Evolutionary conservation across 2,797 vertebrate genomes (phyloP), one percentile per base, ranked within the genome.

Genomic region (Neomorphus geoffroyi): DNA sequence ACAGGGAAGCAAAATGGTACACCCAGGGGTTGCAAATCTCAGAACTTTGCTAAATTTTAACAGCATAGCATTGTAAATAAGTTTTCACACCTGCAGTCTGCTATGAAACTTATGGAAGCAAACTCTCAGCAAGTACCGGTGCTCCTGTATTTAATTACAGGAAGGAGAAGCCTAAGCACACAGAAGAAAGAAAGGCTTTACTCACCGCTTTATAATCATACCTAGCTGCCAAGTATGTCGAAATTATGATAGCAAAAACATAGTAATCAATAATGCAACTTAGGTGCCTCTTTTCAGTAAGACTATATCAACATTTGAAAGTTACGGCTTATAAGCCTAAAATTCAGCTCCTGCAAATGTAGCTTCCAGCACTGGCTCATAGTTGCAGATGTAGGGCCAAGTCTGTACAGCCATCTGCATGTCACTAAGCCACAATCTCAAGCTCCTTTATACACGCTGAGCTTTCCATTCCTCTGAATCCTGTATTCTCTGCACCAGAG

Each of bases 1-100:
- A 4, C 54, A 3, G 50, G 10, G 0, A 0, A 41, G 10, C 21
- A 33, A 18, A 66, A 6, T 28, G 14, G 3, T 2, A 2, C 23
- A 5, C 9, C 9, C 26, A 3, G 7, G 11, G 7, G 3, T 48
- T 51, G 58, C 24, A 48, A 51, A 86, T 50, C 24, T 87, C 66
- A 54, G 58, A 28, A 3, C 13, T 51, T 41, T 14, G 15, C 28
- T 16, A n/a, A 32, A 4, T 81, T 83, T 79, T 48, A 51, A 53
- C 35, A 43, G 21, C 43, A 32, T 27, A 46, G 13, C 24, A 45
- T 16, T 58, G 77, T 17, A 64, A 30, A 45, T 41, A 17, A 6
- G 26, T 51, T 77, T 83, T 22, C 32, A 26, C 64, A 56, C 9
- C 51, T 45, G 13, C 7, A 66, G 7, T 33, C 37, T 30, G 0